Evolutionary conservation across 2,888 invertebrate species (phyloP).

Genomic region (Tetragnatha montana): DNA sequence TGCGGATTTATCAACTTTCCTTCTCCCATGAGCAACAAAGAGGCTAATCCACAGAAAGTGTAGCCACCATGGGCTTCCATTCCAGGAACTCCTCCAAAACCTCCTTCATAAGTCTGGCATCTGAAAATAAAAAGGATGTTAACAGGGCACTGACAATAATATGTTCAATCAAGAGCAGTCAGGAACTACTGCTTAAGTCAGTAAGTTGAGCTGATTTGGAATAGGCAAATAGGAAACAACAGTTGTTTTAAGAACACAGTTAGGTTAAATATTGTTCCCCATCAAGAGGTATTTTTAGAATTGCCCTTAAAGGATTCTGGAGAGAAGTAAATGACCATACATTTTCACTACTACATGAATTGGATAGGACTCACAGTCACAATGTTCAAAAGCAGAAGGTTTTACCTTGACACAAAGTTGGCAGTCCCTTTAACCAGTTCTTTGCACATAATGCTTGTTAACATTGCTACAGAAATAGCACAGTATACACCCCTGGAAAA

Average conservation of each 20-base stretch:
- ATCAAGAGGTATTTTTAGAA: not conserved
- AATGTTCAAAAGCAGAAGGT: not conserved
- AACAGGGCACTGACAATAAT: not conserved
- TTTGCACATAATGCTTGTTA: slow-evolving; percentile 86
- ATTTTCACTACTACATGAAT: too few relatives aligned
- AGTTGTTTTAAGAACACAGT: too few relatives aligned
- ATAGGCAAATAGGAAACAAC: too few relatives aligned
- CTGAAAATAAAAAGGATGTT: slow-evolving; percentile 19
- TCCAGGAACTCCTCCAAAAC: slow-evolving; percentile 94
- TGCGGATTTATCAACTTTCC: slow-evolving; percentile 85
- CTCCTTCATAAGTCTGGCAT: slow-evolving; percentile 96
- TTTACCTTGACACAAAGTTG: slow-evolving; percentile 89
- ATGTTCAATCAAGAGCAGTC: not conserved
- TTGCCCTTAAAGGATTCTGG: not conserved
- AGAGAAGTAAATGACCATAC: not conserved
- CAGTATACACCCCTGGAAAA: slow-evolving; percentile 91
- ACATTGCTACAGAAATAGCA: slow-evolving; percentile 91
- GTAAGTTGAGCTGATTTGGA: not conserved
- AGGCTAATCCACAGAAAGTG: slow-evolving; percentile 96
- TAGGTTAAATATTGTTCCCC: not conserved
- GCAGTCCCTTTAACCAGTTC: slow-evolving; percentile 89
- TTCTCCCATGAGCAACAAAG: slow-evolving; percentile 87
- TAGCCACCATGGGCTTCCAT: slow-evolving; percentile 99
- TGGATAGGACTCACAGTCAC: not conserved
- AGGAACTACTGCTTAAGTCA: not conserved